Evolutionary conservation across 2,888 invertebrate genomes (phyloP), one percentile per base, ranked within the genome.

Genomic region (Drosophila fulvimacula): DNA sequence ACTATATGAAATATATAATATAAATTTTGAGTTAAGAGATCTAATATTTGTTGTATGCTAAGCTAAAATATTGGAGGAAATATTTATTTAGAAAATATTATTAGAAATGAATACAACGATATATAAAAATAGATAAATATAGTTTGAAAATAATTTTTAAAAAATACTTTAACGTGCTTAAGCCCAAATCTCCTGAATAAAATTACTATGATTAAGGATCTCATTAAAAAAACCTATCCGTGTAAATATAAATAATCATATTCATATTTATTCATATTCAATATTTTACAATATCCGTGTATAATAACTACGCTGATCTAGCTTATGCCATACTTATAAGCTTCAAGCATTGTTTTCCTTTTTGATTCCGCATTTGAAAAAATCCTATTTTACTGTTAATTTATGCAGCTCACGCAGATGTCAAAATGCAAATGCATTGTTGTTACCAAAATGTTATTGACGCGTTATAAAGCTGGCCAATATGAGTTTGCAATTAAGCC

Each of bases 401-500:
- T 15, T 36, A 62, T 48, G 53, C 55, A 15, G 24, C n/a, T 24
- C 17, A 34, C 21, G 15, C 32, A 61, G 39, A 15, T 59, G 52
- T 59, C 39, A 59, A 39, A 58, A 36, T 36, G n/a, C n/a, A 58
- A 51, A 41, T 27, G 17, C 17, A 58, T 58, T 44, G 32, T 41
- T 53, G 27, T 32, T 42, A 9, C 27, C 34, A n/a, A 51, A 51
- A 10, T 44, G 42, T 21, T 51, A 74, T 62, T 62, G 69, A 61
- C 55, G 81, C 73, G 69, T 66, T 66, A 63, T 73, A 69, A 48
- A 73, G 64, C 68, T 51, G 15, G 61, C 49, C 73, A 59, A 77
- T 78, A 69, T 69, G 79, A 62, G 75, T 62, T 76, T 55, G 59
- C 68, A 81, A 79, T 79, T 79, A 74, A 68, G 79, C 63, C 55